Percentiles rank a stretch among this genome's conserved stretches.
phyloP scores from a whole-genome alignment of 2,797 vertebrate species.

The Pangasius larnaudii region DNA sequence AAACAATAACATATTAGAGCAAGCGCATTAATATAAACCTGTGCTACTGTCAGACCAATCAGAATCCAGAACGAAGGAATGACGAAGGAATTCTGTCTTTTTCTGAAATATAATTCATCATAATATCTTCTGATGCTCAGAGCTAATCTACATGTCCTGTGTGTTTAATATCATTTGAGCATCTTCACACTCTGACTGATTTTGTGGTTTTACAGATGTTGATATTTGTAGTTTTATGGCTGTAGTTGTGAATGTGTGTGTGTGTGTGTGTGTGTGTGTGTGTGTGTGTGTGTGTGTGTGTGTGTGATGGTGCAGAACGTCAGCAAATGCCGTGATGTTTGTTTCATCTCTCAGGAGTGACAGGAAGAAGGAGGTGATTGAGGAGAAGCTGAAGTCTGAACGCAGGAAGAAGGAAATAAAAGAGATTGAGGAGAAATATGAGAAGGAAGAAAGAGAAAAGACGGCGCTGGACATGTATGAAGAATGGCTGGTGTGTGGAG shows the following conservation, averaged over 20 bases:
- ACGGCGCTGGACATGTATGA: conserved; percentile 86
- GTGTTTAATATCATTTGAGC: no score
- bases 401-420: conserved; percentile 71
- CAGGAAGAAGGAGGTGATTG: conserved; percentile 80
- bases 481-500: conserved; percentile 88
- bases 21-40: no score
- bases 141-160: neutral
- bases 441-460: conserved; percentile 84
- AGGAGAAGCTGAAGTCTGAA: conserved; percentile 76
- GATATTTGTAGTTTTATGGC: neutral
- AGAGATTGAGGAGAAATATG: conserved; percentile 76
- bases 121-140: no score
- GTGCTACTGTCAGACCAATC: no score
- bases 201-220: neutral
- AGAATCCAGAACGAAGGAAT: no score
- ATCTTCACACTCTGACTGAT: no score
- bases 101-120: no score
- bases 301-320: neutral
- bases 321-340: neutral
- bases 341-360: conserved; percentile 76
- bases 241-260: neutral
- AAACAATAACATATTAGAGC: no score
- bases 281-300: neutral
- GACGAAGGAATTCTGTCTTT: no score
- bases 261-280: neutral